Conservation (phyloP, 2,888 invertebrate species). For the Dolichomitus sp. region DNA sequence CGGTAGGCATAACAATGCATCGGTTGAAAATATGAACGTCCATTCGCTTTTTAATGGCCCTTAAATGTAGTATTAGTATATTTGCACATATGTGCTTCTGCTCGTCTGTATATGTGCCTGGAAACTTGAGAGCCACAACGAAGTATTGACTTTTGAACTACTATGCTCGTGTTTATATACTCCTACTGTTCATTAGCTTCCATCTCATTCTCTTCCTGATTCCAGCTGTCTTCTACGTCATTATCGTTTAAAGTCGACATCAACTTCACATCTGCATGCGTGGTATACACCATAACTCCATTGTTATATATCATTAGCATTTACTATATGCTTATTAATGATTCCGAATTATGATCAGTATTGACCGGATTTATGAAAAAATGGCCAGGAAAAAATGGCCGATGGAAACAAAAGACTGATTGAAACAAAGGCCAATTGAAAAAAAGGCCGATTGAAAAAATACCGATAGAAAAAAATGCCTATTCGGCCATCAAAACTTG, state of each 20-base stretch:
- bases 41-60: constrained; percentile 42
- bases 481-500: too few relatives aligned
- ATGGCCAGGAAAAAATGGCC: too few relatives aligned
- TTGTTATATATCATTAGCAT: neutral
- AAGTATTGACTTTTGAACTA: constrained; percentile 42
- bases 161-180: constrained; percentile 11
- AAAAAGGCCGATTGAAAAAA: too few relatives aligned
- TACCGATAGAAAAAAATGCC: too few relatives aligned
- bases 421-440: too few relatives aligned
- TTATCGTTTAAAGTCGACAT: constrained; percentile 6
- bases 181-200: constrained; percentile 26
- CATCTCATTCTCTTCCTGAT: constrained; percentile 15
- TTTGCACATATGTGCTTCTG: constrained; percentile 34
- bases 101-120: constrained; percentile 8
- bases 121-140: constrained; percentile 19
- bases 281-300: neutral
- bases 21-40: constrained; percentile 7
- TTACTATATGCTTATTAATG: neutral
- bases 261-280: neutral
- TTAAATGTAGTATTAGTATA: constrained; percentile 30
- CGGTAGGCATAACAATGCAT: constrained; percentile 12
- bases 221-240: neutral
- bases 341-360: neutral
- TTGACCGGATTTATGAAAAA: too few relatives aligned
- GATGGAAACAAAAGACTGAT: too few relatives aligned